Evolutionary conservation across 1,140 invertebrate species (phyloP).

Genomic region (Drosophila pallidifrons): DNA sequence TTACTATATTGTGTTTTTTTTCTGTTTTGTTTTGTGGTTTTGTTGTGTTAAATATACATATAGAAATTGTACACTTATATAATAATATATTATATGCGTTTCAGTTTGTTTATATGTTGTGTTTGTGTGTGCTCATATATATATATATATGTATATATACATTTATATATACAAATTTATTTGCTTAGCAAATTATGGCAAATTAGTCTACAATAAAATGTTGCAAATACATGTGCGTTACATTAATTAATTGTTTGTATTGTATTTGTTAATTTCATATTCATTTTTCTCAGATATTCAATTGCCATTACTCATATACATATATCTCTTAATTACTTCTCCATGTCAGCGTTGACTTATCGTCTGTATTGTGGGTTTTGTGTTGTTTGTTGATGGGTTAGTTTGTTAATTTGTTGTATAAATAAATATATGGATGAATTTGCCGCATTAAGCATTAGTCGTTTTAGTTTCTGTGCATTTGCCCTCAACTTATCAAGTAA

Average conservation of each 20-base stretch:
- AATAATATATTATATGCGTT: conserved; percentile 76
- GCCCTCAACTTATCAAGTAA: conserved; percentile 66
- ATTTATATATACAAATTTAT: conserved; percentile 56
- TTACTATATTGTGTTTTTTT: conserved; percentile 51
- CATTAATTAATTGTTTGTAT: conserved; percentile 20
- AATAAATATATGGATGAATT: conserved; percentile 17
- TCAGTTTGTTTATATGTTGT: conserved; percentile 40
- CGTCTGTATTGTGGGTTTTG: conserved; percentile 28
- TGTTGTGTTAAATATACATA: conserved; percentile 50
- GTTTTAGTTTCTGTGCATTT: conserved; percentile 49
- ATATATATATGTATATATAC: conserved; percentile 16
- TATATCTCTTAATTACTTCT: conserved; percentile 24
- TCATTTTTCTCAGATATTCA: conserved; percentile 39
- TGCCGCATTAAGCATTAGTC: conserved; percentile 51
- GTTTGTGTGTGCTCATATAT: conserved; percentile 1
- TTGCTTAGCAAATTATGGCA: conserved; percentile 84
- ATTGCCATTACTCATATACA: conserved; percentile 47
- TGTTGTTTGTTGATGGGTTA: conserved; percentile 28
- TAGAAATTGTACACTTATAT: conserved; percentile 64
- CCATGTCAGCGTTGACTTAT: conserved; percentile 48
- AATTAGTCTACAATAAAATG: conserved; percentile 72
- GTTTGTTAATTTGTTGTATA: conserved; percentile 48
- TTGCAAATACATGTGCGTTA: conserved; percentile 41
- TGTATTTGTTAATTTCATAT: conserved; percentile 37
- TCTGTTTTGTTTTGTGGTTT: conserved; percentile 27